phyloP scores from a whole-genome alignment of 2,113 vertebrate species.

The Datnioides undecimradiatus region DNA sequence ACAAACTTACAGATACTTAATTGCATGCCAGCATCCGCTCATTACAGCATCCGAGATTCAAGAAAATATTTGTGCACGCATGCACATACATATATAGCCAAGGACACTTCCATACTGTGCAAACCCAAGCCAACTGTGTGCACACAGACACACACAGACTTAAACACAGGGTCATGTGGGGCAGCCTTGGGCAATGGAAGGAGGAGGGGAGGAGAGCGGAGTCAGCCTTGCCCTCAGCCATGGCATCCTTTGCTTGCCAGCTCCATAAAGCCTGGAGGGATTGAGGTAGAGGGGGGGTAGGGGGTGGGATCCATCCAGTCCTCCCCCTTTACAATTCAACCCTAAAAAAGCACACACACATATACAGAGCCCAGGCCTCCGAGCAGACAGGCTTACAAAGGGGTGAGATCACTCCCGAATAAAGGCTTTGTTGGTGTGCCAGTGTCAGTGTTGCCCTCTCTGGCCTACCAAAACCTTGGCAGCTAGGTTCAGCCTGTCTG shows the following conservation, averaged over 20 bases:
- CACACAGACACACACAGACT: conserved; percentile 22
- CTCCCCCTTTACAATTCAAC: conserved; percentile 55
- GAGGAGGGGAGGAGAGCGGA: conserved; percentile 58
- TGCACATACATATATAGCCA: conserved; percentile 52
- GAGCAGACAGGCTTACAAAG: conserved; percentile 81
- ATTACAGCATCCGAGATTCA: conserved; percentile 43
- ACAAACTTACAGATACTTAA: conserved; percentile 27
- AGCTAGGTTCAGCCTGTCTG: conserved; percentile 67
- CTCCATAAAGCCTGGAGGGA: conserved; percentile 74
- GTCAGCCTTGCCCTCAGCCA: conserved; percentile 81
- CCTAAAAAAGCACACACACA: conserved; percentile 48
- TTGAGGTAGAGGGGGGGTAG: conserved; percentile 70
- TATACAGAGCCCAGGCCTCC: conserved; percentile 62
- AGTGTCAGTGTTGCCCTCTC: conserved; percentile 81
- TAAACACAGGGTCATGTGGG: conserved; percentile 69
- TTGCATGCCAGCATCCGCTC: conserved; percentile 26
- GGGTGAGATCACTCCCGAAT: conserved; percentile 79
- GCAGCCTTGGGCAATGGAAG: conserved; percentile 73
- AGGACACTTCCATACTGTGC: conserved; percentile 51
- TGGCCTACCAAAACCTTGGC: conserved; percentile 76
- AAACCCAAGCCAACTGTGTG: conserved; percentile 38
- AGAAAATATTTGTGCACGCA: conserved; percentile 45
- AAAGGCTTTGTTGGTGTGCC: conserved; percentile 81
- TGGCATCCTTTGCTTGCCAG: conserved; percentile 79
- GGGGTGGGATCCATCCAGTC: conserved; percentile 62